Evolutionary conservation across 2,113 vertebrate species (phyloP).

Genomic region (Zapornia atra): DNA sequence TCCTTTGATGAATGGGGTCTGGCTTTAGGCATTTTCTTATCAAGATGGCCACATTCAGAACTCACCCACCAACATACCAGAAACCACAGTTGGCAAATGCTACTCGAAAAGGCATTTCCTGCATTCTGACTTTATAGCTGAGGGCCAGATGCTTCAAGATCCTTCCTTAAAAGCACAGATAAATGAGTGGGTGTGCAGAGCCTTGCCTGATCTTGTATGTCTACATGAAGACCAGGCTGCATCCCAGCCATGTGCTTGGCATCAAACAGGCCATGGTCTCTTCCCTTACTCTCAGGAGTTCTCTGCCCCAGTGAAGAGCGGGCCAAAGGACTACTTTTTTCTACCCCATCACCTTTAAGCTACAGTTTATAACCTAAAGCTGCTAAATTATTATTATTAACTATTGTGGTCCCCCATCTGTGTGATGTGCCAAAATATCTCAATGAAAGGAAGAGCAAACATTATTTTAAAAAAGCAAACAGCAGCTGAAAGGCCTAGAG

Average conservation of each 20-base stretch:
- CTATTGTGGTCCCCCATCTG: neutral
- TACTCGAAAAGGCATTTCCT: slow-evolving; percentile 51
- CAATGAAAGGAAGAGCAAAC: neutral
- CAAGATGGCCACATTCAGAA: slow-evolving; percentile 31
- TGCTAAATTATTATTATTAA: neutral
- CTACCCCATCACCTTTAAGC: neutral
- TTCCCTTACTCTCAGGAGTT: neutral
- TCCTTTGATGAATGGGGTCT: slow-evolving; percentile 39
- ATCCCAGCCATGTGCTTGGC: neutral
- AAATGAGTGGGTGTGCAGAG: neutral
- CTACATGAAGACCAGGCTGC: neutral
- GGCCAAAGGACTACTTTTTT: neutral
- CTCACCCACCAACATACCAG: slow-evolving; percentile 64
- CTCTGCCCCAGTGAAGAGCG: neutral
- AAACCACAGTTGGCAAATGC: slow-evolving; percentile 49
- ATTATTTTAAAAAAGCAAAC: neutral
- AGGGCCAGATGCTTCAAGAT: slow-evolving; percentile 11
- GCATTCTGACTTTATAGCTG: neutral
- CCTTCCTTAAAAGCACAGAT: slow-evolving; percentile 11
- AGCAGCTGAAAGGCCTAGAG: neutral
- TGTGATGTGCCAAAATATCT: neutral
- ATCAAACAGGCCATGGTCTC: neutral
- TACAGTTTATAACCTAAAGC: neutral
- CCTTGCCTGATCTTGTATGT: neutral
- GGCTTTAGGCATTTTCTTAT: slow-evolving; percentile 57